Conservation (phyloP, 2,113 vertebrate genomes). For the Zosterops hypoxanthus region DNA sequence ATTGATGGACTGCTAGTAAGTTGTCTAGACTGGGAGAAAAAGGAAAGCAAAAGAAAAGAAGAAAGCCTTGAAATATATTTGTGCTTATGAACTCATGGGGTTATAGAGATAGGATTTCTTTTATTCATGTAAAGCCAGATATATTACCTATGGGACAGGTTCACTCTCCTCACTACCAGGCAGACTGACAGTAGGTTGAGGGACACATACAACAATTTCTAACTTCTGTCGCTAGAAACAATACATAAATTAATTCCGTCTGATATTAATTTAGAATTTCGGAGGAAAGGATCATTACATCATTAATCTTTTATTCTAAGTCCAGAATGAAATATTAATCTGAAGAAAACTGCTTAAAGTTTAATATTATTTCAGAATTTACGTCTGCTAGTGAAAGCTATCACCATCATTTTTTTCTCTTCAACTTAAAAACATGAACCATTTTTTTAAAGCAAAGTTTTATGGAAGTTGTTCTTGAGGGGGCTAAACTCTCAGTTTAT, state of each 20-base stretch:
- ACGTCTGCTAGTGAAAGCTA: background rate
- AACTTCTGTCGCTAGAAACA: background rate
- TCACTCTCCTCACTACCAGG: background rate
- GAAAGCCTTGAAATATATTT: background rate
- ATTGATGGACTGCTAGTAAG: background rate
- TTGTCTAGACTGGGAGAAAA: background rate
- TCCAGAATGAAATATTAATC: background rate
- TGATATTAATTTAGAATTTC: background rate
- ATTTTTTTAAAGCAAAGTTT: background rate
- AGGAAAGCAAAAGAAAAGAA: background rate
- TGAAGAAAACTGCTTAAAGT: background rate
- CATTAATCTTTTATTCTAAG: background rate
- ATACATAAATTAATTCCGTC: background rate
- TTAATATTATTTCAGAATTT: background rate
- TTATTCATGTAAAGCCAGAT: background rate
- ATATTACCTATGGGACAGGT: background rate
- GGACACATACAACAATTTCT: background rate
- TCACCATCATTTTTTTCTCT: background rate
- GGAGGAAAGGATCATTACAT: background rate
- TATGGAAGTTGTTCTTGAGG: background rate
- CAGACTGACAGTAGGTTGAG: background rate
- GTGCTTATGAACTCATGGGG: background rate
- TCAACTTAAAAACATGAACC: background rate
- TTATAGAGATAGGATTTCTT: background rate
- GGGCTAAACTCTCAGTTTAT: background rate